Evolutionary conservation across 1,140 invertebrate genomes (phyloP), one percentile per base, ranked within the genome.

Genomic region (Drosophila subobscura): DNA sequence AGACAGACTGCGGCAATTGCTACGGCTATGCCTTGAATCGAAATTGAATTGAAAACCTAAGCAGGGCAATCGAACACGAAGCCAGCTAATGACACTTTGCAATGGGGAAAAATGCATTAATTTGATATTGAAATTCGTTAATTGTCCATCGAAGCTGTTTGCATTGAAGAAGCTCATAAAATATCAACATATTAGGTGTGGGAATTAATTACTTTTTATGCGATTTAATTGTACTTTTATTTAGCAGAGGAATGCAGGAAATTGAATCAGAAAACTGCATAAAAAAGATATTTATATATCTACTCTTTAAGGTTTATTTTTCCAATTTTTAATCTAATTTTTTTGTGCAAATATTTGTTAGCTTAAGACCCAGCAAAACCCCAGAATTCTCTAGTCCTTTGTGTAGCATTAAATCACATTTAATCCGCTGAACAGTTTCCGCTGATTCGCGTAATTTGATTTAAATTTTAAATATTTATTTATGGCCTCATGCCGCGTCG

Each of bases 31-130:
- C 40, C 41, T 54, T 55, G 44, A 73, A 83, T 78, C 42, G 67
- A 73, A 81, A 64, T 64, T 14, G 56, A 81, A 64, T 64, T 14
- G 56, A 58, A 73, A 73, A 77, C 65, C 12, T 29, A 14, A 41
- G 20, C 8, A 51, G 50, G 29, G 47, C n/a, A 63, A 51, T 50
- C 44, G 46, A 45, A 55, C 33, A 16, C 25, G 37, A 51, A 66
- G 16, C 40, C 5, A 44, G n/a, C 25, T 56, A 42, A 51, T 41
- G 37, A 10, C 51, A 47, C 10, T 47, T 47, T 23, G n/a, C n/a
- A 23, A 25, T 7, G 53, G 40, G 25, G 53, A 56, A 56, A 59
- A 44, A 12, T 12, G 4, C 25, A 25, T 42, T 59, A 6, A 47
- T 22, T 46, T 61, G 44, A 12, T 64, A 37, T 64, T 64, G 42